These are phyloP conservation scores for Hoplostethus mediterraneus DNA, from an alignment of 2,797 vertebrate genomes.

Conservation along the genomic window DNA sequence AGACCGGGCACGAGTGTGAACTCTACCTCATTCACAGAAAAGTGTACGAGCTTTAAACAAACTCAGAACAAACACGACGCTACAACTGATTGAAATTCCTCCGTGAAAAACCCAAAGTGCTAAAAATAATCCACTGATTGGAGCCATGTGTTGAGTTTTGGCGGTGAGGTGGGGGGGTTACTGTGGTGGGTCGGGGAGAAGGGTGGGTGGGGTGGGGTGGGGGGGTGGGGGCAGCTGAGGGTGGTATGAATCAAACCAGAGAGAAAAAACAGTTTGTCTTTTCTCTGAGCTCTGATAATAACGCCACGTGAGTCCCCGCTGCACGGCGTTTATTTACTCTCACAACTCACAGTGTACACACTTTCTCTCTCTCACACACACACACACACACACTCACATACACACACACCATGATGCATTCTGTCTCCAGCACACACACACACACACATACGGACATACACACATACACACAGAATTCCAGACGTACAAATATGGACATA, in stretches of 20 bases:
- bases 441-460: constrained; percentile 41
- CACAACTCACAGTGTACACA: constrained; percentile 82
- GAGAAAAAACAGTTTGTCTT: constrained; percentile 85
- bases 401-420: constrained; percentile 27
- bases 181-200: constrained; percentile 68
- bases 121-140: constrained; percentile 87
- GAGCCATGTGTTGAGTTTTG: constrained; percentile 83
- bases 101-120: constrained; percentile 76
- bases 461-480: constrained; percentile 42
- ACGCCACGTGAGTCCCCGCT: constrained; percentile 79
- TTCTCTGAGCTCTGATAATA: constrained; percentile 86
- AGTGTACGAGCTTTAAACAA: constrained; percentile 36
- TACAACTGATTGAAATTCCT: constrained; percentile 78
- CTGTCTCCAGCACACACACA: constrained; percentile 36
- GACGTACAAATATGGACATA: constrained; percentile 76
- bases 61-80: constrained; percentile 66
- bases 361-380: constrained; percentile 67
- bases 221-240: constrained; percentile 59
- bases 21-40: constrained; percentile 50
- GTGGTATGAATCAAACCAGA: constrained; percentile 79
- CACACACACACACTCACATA: constrained; percentile 17
- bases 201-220: too few species aligned
- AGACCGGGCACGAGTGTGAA: constrained; percentile 22
- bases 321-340: constrained; percentile 85
- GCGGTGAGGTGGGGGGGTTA: constrained; percentile 39